These are phyloP conservation scores for Cremastinae sp. DNA, from an alignment of 2,888 invertebrate species.

Conservation along the genomic window DNA sequence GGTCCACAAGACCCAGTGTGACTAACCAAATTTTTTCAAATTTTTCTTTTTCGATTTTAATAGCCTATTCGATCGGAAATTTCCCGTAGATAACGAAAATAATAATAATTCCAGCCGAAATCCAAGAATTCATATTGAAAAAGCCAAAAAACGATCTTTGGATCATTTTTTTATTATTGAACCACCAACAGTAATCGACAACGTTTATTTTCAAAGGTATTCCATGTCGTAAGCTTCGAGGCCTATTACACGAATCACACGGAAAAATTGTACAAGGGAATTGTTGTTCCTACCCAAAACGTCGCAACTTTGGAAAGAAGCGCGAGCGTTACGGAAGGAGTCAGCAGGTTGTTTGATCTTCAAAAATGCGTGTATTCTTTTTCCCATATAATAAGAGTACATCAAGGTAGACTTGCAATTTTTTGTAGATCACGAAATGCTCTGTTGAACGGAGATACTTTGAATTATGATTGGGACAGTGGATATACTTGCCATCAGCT, in stretches of 20 bases:
- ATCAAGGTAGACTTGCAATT: too few relatives aligned
- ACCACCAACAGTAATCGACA: too few relatives aligned
- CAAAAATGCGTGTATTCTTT: background rate
- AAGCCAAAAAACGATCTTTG: too few relatives aligned
- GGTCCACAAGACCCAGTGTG: too few relatives aligned
- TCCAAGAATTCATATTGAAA: too few relatives aligned
- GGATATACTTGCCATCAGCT: conserved; percentile 99
- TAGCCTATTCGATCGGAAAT: too few relatives aligned
- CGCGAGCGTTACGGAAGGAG: conserved; percentile 98
- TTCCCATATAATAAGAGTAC: background rate
- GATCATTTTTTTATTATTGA: conserved; percentile 10
- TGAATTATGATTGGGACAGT: conserved; percentile 98
- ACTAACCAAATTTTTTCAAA: too few relatives aligned
- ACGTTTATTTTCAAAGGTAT: conserved; percentile 85
- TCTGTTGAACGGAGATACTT: conserved; percentile 96
- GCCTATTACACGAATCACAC: conserved; percentile 91
- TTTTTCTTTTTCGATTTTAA: too few relatives aligned
- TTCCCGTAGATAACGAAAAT: too few relatives aligned
- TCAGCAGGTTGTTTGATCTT: conserved; percentile 84
- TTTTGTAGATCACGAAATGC: conserved; percentile 97
- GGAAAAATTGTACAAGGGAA: conserved; percentile 88
- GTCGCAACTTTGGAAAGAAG: conserved; percentile 95
- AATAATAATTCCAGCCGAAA: too few relatives aligned
- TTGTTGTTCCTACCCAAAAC: conserved; percentile 92
- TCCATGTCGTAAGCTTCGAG: conserved; percentile 96